phyloP scores from a whole-genome alignment of 1,140 invertebrate genomes.

The Watersipora subatra region DNA sequence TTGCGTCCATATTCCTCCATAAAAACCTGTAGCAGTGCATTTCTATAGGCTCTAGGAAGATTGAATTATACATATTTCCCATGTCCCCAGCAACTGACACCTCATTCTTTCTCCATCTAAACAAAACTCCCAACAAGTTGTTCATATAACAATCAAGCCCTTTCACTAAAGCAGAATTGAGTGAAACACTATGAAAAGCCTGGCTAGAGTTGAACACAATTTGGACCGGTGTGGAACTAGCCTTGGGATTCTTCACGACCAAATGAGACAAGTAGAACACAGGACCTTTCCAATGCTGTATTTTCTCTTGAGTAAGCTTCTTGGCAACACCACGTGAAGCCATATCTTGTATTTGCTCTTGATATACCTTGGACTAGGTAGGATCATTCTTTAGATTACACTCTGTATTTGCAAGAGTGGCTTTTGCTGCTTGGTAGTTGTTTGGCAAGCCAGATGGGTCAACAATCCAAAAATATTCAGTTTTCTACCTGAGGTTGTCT shows the following conservation, averaged over 20 bases:
- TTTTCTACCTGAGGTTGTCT: background rate
- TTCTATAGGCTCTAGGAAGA: background rate
- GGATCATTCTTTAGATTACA: background rate
- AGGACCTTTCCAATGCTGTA: background rate
- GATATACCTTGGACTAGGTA: background rate
- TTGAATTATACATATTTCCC: background rate
- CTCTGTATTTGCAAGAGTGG: background rate
- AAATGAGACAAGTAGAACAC: background rate
- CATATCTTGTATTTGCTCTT: background rate
- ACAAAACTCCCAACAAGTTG: background rate
- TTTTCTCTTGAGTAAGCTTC: background rate
- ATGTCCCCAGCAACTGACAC: background rate
- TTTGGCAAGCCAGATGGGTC: background rate
- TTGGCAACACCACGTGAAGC: too few relatives aligned
- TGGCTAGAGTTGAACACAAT: background rate
- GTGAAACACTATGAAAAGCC: background rate
- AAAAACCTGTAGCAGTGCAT: conserved; percentile 3
- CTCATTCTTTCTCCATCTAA: background rate
- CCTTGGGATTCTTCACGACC: background rate
- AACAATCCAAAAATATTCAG: background rate
- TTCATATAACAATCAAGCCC: background rate
- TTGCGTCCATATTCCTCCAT: conserved; percentile 1
- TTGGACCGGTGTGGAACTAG: background rate
- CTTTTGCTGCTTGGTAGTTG: background rate
- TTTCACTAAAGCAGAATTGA: background rate